Base-by-base conservation (phyloP, 2,888 invertebrate species). In the Campoplex nolae region DNA sequence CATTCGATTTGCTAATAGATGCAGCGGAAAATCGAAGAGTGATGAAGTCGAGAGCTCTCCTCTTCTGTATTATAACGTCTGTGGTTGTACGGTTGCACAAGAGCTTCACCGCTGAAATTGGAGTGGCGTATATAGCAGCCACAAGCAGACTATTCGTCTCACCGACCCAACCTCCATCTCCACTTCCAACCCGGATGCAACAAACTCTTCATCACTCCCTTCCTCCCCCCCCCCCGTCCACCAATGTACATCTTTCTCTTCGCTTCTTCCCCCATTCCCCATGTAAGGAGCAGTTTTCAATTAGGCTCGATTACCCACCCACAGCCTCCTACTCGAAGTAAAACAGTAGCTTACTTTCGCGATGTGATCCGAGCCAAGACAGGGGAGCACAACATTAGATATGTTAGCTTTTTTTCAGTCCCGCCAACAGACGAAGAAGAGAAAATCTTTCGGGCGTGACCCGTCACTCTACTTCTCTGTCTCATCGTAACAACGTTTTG, bases 231-330 rank as follows among this genome's bases (percentile, higher is more conserved):
- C 62, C 51, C 38, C 35, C 28, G 51, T 68, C n/a, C 73, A 68
- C 54, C 73, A 67, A 68, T 70, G 62, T 70, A 65, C 58, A 62
- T 77, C 74, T 84, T 23, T 56, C 71, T 16, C 45, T 78, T 32
- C n/a, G 13, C 18, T 23, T n/a, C n/a, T 80, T 58, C 62, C 48
- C 48, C 16, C 38, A 58, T 35, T 18, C 35, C 65, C 51, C 32
- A 23, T 70, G 51, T 54, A 62, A 54, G 68, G 65, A 78, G 78
- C 77, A 81, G 84, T 87, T 87, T 87, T 84, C 86, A 87, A 87
- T 87, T 87, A 87, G 77, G 86, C 81, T 84, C 86, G 84, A 82
- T 87, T 84, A 87, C 76, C 83, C 76, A 58, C 73, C 79, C 79
- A 68, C 83, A 76, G 35, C 74, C 16, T 54, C 23, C 8, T 67